Evolutionary conservation across 2,113 vertebrate species (phyloP).

Genomic region (Panthera tigris): DNA sequence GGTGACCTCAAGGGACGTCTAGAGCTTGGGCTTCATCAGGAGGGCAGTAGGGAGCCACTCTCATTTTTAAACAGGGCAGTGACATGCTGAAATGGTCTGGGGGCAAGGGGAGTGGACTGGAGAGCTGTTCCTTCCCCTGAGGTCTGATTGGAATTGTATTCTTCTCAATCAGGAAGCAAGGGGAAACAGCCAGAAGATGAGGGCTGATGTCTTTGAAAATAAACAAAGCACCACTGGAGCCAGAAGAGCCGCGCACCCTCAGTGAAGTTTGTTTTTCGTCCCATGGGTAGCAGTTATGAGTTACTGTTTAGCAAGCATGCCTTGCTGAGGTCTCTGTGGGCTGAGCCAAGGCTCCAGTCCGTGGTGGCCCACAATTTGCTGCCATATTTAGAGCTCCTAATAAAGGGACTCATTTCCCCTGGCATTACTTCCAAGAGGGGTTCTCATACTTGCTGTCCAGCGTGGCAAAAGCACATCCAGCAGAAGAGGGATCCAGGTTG

Average conservation of each 20-base stretch:
- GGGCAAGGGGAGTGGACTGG: background rate
- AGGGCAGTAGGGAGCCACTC: background rate
- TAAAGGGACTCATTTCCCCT: background rate
- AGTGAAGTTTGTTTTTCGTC: background rate
- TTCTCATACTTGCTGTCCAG: background rate
- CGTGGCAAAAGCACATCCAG: background rate
- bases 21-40: background rate
- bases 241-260: background rate
- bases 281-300: background rate
- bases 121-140: background rate
- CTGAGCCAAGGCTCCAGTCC: background rate
- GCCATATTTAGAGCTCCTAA: constrained; percentile 49
- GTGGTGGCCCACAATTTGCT: background rate
- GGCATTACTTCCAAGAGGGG: background rate
- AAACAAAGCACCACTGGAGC: background rate
- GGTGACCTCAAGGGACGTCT: background rate
- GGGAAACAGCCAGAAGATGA: background rate
- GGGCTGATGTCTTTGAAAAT: background rate
- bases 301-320: background rate
- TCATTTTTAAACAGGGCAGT: background rate
- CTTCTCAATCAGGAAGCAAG: background rate
- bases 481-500: background rate
- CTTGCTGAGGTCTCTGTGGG: constrained; percentile 11
- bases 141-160: background rate
- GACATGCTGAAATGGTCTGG: background rate